Conservation (phyloP, 2,113 vertebrate genomes). For the Ardeotis arabs region DNA sequence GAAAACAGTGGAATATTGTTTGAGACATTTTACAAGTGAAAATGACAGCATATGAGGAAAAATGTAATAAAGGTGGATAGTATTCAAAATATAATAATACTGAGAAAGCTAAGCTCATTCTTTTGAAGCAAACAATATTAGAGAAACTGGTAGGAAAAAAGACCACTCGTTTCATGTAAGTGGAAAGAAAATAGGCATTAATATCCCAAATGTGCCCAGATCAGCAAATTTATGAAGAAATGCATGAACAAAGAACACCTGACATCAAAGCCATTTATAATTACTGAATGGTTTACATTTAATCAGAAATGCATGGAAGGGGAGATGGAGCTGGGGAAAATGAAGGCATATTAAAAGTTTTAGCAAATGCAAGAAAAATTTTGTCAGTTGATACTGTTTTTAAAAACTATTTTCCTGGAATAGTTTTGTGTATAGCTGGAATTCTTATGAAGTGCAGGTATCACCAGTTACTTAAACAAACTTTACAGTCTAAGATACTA, state of each 20-base stretch:
- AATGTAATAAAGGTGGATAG: background rate
- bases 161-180: fast-evolving
- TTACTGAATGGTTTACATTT: background rate
- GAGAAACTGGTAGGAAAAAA: background rate
- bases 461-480: background rate
- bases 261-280: background rate
- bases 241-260: background rate
- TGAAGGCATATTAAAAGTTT: background rate
- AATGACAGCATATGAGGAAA: background rate
- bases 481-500: background rate
- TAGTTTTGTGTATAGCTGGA: background rate
- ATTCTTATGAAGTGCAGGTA: background rate
- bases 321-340: background rate
- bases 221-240: background rate
- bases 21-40: background rate
- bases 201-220: background rate
- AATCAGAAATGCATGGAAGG: background rate
- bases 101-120: background rate
- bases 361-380: background rate
- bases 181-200: background rate
- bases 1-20: background rate
- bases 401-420: background rate
- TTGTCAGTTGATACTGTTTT: background rate
- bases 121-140: background rate
- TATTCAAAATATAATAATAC: background rate